A percentile compares a stretch with the other conserved stretches of the same genome.
Conservation (phyloP, 2,797 vertebrate species). For the Sebastes minor region DNA sequence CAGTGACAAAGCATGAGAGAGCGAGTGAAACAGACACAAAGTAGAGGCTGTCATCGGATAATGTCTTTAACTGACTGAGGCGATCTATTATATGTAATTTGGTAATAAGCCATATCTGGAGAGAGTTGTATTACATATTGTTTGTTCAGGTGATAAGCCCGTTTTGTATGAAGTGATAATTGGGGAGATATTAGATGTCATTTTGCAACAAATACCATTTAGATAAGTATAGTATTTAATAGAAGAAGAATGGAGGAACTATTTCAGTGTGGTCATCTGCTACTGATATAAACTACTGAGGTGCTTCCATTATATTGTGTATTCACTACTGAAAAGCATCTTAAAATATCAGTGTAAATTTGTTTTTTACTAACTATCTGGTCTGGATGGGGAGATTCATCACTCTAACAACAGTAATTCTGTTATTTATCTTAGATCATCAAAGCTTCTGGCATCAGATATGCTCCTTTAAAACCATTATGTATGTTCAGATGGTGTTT, state of each 20-base stretch:
- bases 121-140: not conserved
- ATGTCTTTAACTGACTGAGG: not conserved
- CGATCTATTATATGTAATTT: not conserved
- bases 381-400: not conserved
- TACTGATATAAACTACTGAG: not conserved
- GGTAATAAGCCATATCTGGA: not conserved
- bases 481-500: not conserved
- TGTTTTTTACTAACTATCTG: not conserved
- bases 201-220: not conserved
- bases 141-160: not conserved
- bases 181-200: not conserved
- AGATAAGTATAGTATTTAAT: not conserved
- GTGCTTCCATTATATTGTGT: not conserved
- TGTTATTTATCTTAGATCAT: not conserved
- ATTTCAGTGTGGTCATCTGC: not conserved
- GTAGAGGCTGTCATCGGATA: not conserved
- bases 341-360: not conserved
- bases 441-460: not conserved
- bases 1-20: constrained; percentile 32
- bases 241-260: not conserved
- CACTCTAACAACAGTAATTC: not conserved
- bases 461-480: not conserved
- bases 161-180: not conserved
- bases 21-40: not conserved
- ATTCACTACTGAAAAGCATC: not conserved